Conservation (phyloP, 2,797 vertebrate species). For the Enteromius radiatus region DNA sequence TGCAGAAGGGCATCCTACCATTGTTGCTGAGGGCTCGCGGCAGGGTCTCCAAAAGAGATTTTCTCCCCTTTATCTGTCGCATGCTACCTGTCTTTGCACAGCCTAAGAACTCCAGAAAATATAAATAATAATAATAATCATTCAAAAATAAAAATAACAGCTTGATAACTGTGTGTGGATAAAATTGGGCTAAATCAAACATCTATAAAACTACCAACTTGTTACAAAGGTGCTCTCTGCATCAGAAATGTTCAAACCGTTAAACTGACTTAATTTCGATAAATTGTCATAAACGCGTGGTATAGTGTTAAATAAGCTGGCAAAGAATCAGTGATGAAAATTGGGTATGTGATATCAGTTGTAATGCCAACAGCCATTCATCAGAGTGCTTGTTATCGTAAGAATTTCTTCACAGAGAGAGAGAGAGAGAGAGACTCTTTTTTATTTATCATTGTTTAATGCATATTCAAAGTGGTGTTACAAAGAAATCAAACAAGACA, state of each 20-base stretch:
- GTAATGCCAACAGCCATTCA: constrained; percentile 56
- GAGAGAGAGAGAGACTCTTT: neutral
- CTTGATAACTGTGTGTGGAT: neutral
- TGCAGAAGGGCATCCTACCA: constrained; percentile 61
- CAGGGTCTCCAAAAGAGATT: constrained; percentile 59
- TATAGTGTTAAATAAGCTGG: constrained; percentile 44
- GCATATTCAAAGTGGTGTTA: constrained; percentile 22
- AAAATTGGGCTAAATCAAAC: neutral
- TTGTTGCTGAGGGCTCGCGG: constrained; percentile 71
- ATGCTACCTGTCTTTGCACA: constrained; percentile 60
- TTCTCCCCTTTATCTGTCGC: constrained; percentile 29
- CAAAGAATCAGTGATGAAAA: constrained; percentile 48
- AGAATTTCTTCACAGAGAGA: constrained; percentile 45
- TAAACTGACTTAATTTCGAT: constrained; percentile 26
- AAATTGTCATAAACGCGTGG: constrained; percentile 31
- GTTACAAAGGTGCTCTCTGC: neutral
- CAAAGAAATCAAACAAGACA: constrained; percentile 7
- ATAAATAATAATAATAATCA: constrained; percentile 36
- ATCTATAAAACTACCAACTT: neutral
- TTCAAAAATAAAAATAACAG: neutral
- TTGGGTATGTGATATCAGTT: constrained; percentile 53
- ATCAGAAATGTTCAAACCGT: neutral
- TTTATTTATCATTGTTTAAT: constrained; percentile 40
- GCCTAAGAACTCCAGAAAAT: neutral
- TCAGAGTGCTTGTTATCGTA: constrained; percentile 57